A percentile compares a stretch with the other conserved stretches of the same genome.
phyloP scores from a whole-genome alignment of 23 tunicate genomes.

The Phallusia fumigata region DNA sequence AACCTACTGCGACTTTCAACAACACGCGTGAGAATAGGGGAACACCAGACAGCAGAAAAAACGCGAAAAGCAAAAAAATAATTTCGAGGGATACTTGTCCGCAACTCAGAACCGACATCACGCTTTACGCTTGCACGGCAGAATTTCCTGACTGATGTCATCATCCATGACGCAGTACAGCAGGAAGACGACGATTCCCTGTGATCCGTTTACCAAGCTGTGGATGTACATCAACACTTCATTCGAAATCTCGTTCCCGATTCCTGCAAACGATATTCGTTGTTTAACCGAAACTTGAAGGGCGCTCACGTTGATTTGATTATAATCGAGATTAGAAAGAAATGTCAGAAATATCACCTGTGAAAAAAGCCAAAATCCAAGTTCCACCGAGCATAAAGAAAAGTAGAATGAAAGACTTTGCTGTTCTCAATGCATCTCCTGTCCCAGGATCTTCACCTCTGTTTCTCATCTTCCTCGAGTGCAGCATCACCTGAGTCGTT shows the following conservation, averaged over 20 bases:
- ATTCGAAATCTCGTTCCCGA: neutral
- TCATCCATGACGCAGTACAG: constrained; percentile 9
- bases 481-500: neutral
- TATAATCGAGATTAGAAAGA: no score
- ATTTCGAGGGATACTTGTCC: no score
- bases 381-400: neutral
- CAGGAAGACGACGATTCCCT: neutral
- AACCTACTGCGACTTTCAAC: no score
- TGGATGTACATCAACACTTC: constrained; percentile 1
- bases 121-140: neutral
- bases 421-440: neutral
- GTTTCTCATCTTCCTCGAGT: neutral
- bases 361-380: neutral
- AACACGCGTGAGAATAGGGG: no score
- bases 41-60: no score
- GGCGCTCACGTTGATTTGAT: no score
- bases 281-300: no score
- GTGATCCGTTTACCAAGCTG: neutral
- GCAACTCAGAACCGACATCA: no score
- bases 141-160: neutral
- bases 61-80: no score
- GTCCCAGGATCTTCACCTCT: neutral
- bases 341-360: neutral
- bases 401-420: neutral
- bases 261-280: neutral